Percentiles rank a stretch among this genome's conserved stretches.
Conservation (phyloP, 2,888 invertebrate species). For the Drosophila paucipuncta region DNA sequence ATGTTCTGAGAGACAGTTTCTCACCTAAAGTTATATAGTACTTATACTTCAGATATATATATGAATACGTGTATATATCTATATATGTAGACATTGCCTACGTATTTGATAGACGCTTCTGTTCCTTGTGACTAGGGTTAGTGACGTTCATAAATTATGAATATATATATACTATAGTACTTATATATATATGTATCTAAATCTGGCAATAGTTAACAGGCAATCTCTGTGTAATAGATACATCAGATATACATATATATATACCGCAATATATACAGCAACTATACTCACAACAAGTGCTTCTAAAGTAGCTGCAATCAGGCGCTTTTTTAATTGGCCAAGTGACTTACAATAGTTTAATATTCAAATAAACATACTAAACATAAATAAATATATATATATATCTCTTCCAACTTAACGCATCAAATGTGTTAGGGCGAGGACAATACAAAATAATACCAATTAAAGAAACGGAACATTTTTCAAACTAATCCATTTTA, state of each 20-base stretch:
- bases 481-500: slow-evolving; percentile 18
- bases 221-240: slow-evolving; percentile 27
- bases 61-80: slow-evolving; percentile 19
- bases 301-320: slow-evolving; percentile 51
- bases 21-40: slow-evolving; percentile 24
- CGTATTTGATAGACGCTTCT: slow-evolving; percentile 68
- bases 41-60: slow-evolving; percentile 24
- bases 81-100: slow-evolving; percentile 31
- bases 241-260: slow-evolving; percentile 10
- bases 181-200: not conserved
- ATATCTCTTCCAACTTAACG: slow-evolving; percentile 58
- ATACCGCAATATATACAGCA: slow-evolving; percentile 20
- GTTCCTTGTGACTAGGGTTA: slow-evolving; percentile 76
- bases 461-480: slow-evolving; percentile 2
- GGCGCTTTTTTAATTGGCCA: slow-evolving; percentile 56
- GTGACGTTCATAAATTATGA: slow-evolving; percentile 53
- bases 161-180: slow-evolving; percentile 16
- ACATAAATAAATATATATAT: slow-evolving; percentile 3
- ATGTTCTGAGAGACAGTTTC: slow-evolving; percentile 53
- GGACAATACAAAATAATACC: slow-evolving; percentile 62
- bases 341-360: slow-evolving; percentile 63
- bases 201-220: slow-evolving; percentile 20
- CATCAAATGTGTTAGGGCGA: slow-evolving; percentile 68
- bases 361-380: slow-evolving; percentile 25
- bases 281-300: slow-evolving; percentile 46